Evolutionary conservation across 2,797 vertebrate species (phyloP), one percentile per base, ranked within the genome.

Genomic region (Poecilia picta): DNA sequence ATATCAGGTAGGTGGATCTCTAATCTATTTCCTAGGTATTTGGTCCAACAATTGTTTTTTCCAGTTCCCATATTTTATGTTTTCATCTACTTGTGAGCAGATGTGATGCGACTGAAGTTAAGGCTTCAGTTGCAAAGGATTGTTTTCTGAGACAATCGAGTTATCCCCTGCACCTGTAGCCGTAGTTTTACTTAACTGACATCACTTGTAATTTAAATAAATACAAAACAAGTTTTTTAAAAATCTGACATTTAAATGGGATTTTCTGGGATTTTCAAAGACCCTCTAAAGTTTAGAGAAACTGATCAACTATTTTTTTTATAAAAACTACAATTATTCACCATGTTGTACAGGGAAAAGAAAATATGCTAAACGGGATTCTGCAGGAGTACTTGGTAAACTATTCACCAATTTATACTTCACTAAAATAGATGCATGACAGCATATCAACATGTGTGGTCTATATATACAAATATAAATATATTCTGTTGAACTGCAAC

Each of bases 401-500:
- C 18, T 68, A 39, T 41, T 39, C 36, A 41, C 23, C 2, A 41
- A 25, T 25, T 39, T 23, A 41, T 23, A 11, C 8, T 2, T 41
- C 33, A 20, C 33, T 39, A 68, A 68, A 70, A 70, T 70, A 70
- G 39, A n/a, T 70, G 36, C 23, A 43, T 70, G 66, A 43, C 66
- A 41, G 23, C 66, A 70, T 68, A 41, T 20, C n/a, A 13, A n/a
- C 39, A 70, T 3, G 66, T 68, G 64, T 39, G 20, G 15, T 23
- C 16, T 64, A 36, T 64, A 33, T 62, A 62, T 33, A 28, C 10
- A 64, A 33, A 36, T 18, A 36, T 64, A 64, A 8, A 62, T 62
- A 62, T 62, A 62, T 66, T 39, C 79, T 84, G 64, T 82, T 70
- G 2, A 23, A 62, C 72, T 73, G 74, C 62, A 82, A 74, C 1